Base-by-base conservation (phyloP, 2,888 invertebrate genomes). In the Amphiduros pacificus region DNA sequence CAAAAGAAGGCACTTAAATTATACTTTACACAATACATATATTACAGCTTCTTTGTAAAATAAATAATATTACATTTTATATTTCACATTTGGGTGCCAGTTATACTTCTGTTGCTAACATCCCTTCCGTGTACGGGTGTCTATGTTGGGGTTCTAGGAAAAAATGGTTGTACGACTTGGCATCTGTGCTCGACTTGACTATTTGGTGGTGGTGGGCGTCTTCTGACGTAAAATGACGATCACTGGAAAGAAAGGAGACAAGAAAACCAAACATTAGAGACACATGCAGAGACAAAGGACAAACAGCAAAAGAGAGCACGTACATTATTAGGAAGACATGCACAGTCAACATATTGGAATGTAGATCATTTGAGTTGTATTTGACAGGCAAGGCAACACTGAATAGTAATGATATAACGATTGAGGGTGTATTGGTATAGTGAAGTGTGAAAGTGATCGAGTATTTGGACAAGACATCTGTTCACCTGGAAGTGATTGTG, bases 1-100 rank as follows among this genome's bases (percentile, higher is more conserved):
- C 36, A 20, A 53, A 51, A 41, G 52, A 59, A 59, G 59, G 59
- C 59, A 59, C 59, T 59, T 59, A 59, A 59, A 59, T 59, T 59
- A 59, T 48, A 59, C 41, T 53, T 59, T 52, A 6, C 24, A 59
- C 53, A 59, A 59, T 36, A 41, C 59, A 59, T 59, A 59, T 59
- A 59, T 59, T 59, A 59, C 59, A 59, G 53, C 59, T 59, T 56
- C 26, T 55, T 50, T 40, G 36, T 36, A 59, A 59, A 53, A 53
- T 29, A 32, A 32, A 32, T 53, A 29, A 32, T n/a, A 14, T 20
- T 31, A 53, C 51, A 50, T 58, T 26, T 51, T 32, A 40, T 27
- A 40, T 41, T 29, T 6, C 40, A 41, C 3, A 26, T 5, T 36
- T 22, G 22, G 31, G 14, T 31, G 32, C 20, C 53, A 32, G 51